phyloP scores from a whole-genome alignment of 2,113 vertebrate genomes.

The Tragelaphus strepsiceros region DNA sequence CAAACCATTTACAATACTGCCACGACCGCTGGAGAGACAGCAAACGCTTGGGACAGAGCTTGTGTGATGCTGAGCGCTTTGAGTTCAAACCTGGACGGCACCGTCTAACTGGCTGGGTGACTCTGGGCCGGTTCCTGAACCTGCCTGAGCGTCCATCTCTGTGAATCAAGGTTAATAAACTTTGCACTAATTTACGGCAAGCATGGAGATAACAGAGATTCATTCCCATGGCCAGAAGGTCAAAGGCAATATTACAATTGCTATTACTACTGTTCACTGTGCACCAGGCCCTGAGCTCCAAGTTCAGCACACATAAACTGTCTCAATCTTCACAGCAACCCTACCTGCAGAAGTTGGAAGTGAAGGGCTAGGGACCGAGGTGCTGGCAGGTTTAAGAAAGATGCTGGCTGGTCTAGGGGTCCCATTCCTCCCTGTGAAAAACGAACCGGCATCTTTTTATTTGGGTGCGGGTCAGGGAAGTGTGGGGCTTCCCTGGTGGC shows the following conservation, averaged over 20 bases:
- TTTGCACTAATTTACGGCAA: accelerated
- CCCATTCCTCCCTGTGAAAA: not conserved
- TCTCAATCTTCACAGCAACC: not conserved
- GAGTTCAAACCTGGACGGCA: not conserved
- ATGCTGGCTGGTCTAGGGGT: not conserved
- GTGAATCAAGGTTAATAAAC: not conserved
- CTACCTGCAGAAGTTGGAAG: not conserved
- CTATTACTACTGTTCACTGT: not conserved
- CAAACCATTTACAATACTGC: not conserved
- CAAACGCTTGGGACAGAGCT: accelerated
- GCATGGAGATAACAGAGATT: not conserved
- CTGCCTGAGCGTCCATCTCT: not conserved
- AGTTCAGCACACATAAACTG: accelerated
- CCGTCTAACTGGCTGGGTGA: not conserved
- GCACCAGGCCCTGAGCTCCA: no score
- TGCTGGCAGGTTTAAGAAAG: no score
- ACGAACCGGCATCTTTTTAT: not conserved
- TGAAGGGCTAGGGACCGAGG: not conserved
- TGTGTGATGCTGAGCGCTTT: not conserved
- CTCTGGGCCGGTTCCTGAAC: not conserved
- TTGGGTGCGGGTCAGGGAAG: no score
- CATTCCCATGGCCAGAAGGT: not conserved
- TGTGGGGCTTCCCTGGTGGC: not conserved
- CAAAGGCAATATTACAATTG: not conserved
- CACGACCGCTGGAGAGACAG: accelerated